Evolutionary conservation across 1,140 invertebrate genomes (phyloP), one percentile per base, ranked within the genome.

Genomic region (Pinna nobilis): DNA sequence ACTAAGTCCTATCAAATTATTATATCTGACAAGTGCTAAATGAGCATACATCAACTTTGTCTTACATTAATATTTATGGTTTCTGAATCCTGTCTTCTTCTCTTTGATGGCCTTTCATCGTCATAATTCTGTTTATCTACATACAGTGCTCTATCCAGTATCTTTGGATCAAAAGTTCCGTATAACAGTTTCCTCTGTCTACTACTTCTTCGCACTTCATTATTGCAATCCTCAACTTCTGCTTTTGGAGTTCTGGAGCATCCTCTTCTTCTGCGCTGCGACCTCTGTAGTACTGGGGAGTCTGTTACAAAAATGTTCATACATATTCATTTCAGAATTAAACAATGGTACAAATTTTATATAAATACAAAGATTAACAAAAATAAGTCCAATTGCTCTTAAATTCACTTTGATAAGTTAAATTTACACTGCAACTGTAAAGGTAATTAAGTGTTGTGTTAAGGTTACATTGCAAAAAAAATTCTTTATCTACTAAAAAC

Each of bases 151-250:
- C 92, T 76, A 44, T 86, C 68, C 30, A 82, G 47, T 49, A 81
- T 44, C 39, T 77, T 82, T 41, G 84, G 76, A 69, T 84, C 79
- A 50, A 83, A 78, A 20, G 80, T 82, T 37, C 82, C 73, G 67
- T 81, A 87, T n/a, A 91, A 88, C 53, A 91, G 87, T 82, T 91
- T 91, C 83, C 90, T 89, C 76, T 91, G 90, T 70, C 93, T 88
- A 65, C 90, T 92, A 77, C 91, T 92, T 49, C 92, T 89, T 20
- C 92, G 87, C 35, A 92, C 89, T 57, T 87, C 89, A 18, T 37
- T 33, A 57, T 47, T 1, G 20, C 7, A 28, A 7, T 18, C 33
- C 57, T 50, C 39, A 18, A 66, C 30, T 15, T 41, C 32, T 3
- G 30, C 60, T 13, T 65, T 32, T 49, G 18, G 41, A 59, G 11